Evolutionary conservation across 2,797 vertebrate species (phyloP).

Genomic region (Peromyscus nudipes): DNA sequence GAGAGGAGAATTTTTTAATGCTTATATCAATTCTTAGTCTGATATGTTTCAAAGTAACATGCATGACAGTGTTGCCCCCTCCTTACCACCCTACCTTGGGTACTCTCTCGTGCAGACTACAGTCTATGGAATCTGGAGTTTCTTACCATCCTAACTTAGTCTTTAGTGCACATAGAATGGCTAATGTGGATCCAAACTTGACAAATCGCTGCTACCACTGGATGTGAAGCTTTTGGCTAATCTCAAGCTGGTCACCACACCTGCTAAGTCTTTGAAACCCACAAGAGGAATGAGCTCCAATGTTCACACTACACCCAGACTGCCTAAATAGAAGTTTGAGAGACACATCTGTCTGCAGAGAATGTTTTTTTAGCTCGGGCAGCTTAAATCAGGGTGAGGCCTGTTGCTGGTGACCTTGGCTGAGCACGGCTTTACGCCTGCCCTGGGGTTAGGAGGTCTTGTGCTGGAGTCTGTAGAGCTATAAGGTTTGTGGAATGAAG

Average conservation of each 20-base stretch:
- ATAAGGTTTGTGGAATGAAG: neutral
- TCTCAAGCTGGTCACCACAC: neutral
- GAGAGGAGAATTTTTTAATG: neutral
- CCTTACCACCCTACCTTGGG: neutral
- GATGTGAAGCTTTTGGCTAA: neutral
- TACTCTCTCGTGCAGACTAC: neutral
- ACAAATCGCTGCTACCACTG: neutral
- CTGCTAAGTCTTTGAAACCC: neutral
- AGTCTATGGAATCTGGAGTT: neutral
- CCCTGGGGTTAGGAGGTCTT: neutral
- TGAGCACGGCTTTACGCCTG: neutral
- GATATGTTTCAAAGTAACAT: neutral
- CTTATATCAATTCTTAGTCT: neutral
- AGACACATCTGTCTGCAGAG: neutral
- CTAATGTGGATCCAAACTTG: neutral
- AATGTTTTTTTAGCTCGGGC: no score
- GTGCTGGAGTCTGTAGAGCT: neutral
- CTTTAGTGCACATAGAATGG: neutral
- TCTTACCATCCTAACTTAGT: neutral
- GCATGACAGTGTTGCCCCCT: neutral
- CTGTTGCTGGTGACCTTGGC: neutral
- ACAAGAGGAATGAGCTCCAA: neutral
- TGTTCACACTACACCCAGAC: neutral
- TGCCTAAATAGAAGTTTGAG: neutral
- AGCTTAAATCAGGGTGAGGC: neutral